Percentiles rank a stretch among this genome's conserved stretches.
Conservation (phyloP, 2,113 vertebrate genomes). For the Cyphomyrus plagiostoma region DNA sequence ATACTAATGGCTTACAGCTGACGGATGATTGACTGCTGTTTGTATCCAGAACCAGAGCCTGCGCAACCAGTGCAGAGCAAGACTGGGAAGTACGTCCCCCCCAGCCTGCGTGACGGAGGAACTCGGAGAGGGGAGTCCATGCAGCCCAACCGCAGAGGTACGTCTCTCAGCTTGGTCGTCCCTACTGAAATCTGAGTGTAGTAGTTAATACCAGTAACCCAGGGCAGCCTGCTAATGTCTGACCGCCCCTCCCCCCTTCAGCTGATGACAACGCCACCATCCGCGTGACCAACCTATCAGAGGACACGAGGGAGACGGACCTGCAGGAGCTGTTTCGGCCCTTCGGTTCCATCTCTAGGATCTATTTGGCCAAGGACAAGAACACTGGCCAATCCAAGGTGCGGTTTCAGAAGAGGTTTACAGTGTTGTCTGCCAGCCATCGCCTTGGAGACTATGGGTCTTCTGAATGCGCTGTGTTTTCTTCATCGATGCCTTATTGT, state of each 20-base stretch:
- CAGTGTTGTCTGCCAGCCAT: background rate
- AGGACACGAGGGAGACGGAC: conserved; percentile 94
- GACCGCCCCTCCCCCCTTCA: conserved; percentile 31
- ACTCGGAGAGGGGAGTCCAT: conserved; percentile 86
- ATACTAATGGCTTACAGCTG: background rate
- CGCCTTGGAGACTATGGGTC: background rate
- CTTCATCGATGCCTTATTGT: background rate
- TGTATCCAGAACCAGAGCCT: conserved; percentile 71
- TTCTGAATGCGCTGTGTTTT: background rate
- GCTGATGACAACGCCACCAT: conserved; percentile 95
- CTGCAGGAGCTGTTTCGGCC: conserved; percentile 95
- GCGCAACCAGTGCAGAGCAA: conserved; percentile 78
- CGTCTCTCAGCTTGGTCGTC: background rate
- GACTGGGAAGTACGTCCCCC: conserved; percentile 88
- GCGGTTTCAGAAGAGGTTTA: background rate
- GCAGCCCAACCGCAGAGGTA: conserved; percentile 90
- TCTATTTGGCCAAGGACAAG: conserved; percentile 96
- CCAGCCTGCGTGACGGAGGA: conserved; percentile 79
- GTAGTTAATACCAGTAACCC: background rate
- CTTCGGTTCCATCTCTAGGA: conserved; percentile 93
- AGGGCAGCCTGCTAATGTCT: background rate
- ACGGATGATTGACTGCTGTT: background rate
- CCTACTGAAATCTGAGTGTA: too few species aligned
- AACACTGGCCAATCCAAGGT: conserved; percentile 96
- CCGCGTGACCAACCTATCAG: conserved; percentile 92